Evolutionary conservation across 2,888 invertebrate species (phyloP).

Genomic region (Eilema sororculum): DNA sequence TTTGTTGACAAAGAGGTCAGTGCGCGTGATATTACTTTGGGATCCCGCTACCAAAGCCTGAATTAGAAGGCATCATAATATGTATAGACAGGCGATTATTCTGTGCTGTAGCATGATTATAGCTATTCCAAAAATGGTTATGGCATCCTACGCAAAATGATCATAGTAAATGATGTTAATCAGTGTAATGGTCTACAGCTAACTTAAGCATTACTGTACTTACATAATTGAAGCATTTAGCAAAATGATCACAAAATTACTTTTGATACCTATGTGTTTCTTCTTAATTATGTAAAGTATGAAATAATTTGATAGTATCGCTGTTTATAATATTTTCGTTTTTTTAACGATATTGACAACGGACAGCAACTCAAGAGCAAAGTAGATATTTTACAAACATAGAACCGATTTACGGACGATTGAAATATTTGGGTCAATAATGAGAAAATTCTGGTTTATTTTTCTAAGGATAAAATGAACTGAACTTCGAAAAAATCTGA

Average conservation of each 20-base stretch:
- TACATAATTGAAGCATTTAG: background rate
- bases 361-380: background rate
- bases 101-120: constrained; percentile 59
- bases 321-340: background rate
- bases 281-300: background rate
- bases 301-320: background rate
- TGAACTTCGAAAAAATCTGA: background rate
- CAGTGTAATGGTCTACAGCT: constrained; percentile 59
- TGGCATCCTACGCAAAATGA: constrained; percentile 65
- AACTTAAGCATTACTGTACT: constrained; percentile 20
- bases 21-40: constrained; percentile 58
- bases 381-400: background rate
- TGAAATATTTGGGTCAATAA: background rate
- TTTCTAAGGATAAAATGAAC: too few species aligned
- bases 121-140: constrained; percentile 62
- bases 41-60: constrained; percentile 56
- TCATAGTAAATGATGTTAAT: constrained; percentile 58
- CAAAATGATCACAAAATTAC: background rate
- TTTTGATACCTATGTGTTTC: background rate
- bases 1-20: constrained; percentile 59
- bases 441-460: too few species aligned
- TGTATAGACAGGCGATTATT: constrained; percentile 51
- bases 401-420: too few species aligned
- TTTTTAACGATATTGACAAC: background rate
- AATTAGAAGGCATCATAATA: constrained; percentile 56